Conservation (phyloP, 1,140 invertebrate species). For the Luehdorfia chinensis region DNA sequence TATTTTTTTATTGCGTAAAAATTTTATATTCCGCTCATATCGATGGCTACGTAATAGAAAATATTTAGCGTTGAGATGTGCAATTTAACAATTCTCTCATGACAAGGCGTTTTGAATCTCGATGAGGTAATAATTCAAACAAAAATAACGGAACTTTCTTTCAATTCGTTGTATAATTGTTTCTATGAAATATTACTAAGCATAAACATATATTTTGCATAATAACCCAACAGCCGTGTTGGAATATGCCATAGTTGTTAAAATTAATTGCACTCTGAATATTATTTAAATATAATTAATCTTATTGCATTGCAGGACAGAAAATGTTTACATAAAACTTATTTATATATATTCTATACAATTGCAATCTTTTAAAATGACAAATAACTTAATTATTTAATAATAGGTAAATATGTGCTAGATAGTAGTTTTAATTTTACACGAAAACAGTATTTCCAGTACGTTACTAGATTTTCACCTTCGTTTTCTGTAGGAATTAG, state of each 20-base stretch:
- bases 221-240: constrained; percentile 1
- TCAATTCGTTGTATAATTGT: constrained; percentile 7
- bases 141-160: constrained; percentile 17
- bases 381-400: no score
- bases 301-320: no score
- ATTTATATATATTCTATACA: no score
- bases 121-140: constrained; percentile 14
- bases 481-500: constrained; percentile 10
- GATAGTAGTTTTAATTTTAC: no score
- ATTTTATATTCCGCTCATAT: background rate
- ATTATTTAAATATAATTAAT: constrained; percentile 1
- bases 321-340: no score
- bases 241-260: constrained; percentile 1
- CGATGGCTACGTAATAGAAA: constrained; percentile 2
- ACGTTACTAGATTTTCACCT: constrained; percentile 9
- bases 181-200: constrained; percentile 10
- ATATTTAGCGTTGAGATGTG: background rate
- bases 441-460: no score
- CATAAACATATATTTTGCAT: constrained; percentile 14
- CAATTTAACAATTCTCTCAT: constrained; percentile 6
- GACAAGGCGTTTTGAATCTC: constrained; percentile 9
- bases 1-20: no score
- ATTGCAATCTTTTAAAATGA: no score
- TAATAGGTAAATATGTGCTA: no score
- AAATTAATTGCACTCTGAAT: background rate